Conservation (phyloP, 2,113 vertebrate genomes). For the Myrmecobius fasciatus region DNA sequence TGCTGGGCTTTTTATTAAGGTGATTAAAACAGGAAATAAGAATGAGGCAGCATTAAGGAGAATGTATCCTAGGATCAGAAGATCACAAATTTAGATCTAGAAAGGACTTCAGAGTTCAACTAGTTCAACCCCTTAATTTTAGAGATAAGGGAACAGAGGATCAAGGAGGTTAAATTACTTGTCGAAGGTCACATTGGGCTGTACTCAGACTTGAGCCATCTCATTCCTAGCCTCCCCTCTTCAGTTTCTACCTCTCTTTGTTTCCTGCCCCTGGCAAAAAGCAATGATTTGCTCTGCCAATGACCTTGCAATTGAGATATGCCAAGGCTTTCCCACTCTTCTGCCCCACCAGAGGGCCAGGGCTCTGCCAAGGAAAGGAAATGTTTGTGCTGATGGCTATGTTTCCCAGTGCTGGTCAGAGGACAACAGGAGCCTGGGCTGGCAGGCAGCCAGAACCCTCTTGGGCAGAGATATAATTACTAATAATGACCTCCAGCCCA, state of each 20-base stretch:
- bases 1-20: neutral
- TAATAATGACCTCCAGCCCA: constrained; percentile 73
- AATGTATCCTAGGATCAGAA: neutral
- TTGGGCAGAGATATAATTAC: constrained; percentile 76
- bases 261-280: neutral
- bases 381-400: constrained; percentile 64
- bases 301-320: neutral
- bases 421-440: constrained; percentile 68
- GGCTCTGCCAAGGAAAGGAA: constrained; percentile 53
- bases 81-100: neutral
- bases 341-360: constrained; percentile 27
- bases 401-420: constrained; percentile 68
- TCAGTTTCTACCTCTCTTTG: constrained; percentile 30
- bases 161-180: neutral
- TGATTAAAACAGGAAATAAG: neutral
- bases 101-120: neutral
- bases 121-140: neutral
- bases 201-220: neutral
- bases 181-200: neutral
- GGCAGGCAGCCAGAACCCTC: constrained; percentile 78
- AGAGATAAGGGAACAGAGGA: neutral
- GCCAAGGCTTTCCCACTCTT: neutral
- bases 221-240: neutral
- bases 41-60: neutral
- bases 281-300: neutral